Evolutionary conservation across 2,888 invertebrate species (phyloP), one percentile per base, ranked within the genome.

Genomic region (Enchytraeus crypticus): DNA sequence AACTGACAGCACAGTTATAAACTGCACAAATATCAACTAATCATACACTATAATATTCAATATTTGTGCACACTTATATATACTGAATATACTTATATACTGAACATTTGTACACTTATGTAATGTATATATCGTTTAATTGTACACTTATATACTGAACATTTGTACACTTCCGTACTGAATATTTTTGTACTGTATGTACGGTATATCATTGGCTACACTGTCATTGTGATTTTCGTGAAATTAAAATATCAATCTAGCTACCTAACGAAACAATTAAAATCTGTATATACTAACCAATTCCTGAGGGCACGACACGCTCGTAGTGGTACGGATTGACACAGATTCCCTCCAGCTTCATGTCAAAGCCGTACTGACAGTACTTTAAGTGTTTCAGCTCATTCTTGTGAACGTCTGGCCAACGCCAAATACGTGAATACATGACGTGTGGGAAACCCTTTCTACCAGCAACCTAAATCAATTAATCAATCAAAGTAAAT

Each of bases 311-410:
- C 27, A 98, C 97, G 53, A 98, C 96, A 71, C 98, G 84, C 80
- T 98, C 97, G 79, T 99, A 99, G 77, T 99, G 98, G 79, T 97
- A 98, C 0, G 98, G 98, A 83, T 98, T 99, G 51, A 99, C 97
- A 81, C 98, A 98, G 26, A 98, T 97, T 45, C 92, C 92, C 82
- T 99, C 98, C 80, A 92, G 92, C 82, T 99, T 99, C 75, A 97
- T 85, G 83, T 99, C 98, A 81, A 98, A 98, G 43, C 96, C 98
- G 83, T 88, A 96, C 81, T 93, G 92, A 80, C 98, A 99, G 79
- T 89, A 92, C 79, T 95, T 95, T 46, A 92, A 90, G 77, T 96
- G 96, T 79, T 97, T 97, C 70, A 99, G 81, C 81, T 98, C 98
- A 80, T 98, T 99, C 81, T 98, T 98, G 81, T 98, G 97, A 49